A percentile compares a stretch with the other conserved stretches of the same genome.
Evolutionary conservation across 2,113 vertebrate genomes (phyloP).

Genomic region (Onychorhynchus coronatus): DNA sequence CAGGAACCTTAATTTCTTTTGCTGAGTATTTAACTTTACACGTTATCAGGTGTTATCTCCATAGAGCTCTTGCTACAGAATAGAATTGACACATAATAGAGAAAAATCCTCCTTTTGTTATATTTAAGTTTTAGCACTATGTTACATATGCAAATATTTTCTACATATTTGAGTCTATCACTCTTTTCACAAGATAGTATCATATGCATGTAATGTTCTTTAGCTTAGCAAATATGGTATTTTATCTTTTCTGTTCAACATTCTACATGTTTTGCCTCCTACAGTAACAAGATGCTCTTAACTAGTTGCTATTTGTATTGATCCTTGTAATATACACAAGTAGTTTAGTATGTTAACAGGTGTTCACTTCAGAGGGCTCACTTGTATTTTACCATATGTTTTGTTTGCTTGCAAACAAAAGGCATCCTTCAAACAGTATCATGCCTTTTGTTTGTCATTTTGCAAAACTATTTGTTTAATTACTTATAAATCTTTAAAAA

Average conservation of each 20-base stretch:
- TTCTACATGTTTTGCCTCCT: background rate
- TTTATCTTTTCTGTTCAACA: background rate
- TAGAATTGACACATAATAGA: background rate
- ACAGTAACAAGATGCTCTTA: background rate
- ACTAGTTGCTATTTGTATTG: slow-evolving; percentile 45
- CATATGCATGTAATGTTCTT: background rate
- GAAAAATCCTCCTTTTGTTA: background rate
- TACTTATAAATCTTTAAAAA: slow-evolving; percentile 44
- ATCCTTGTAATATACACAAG: slow-evolving; percentile 36
- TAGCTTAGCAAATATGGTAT: background rate
- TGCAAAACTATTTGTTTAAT: slow-evolving; percentile 22
- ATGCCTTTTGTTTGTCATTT: slow-evolving; percentile 27
- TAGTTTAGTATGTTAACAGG: slow-evolving; percentile 56
- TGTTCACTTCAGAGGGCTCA: slow-evolving; percentile 51
- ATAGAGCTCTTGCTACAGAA: background rate
- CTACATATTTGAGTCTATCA: background rate
- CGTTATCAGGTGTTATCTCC: background rate
- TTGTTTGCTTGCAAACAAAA: slow-evolving; percentile 24
- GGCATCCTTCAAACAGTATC: slow-evolving; percentile 31
- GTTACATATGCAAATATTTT: background rate
- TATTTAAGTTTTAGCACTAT: slow-evolving; percentile 12
- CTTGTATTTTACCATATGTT: slow-evolving; percentile 61
- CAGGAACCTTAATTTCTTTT: background rate
- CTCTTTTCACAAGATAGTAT: background rate
- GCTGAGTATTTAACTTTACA: background rate